Evolutionary conservation across 2,113 vertebrate genomes (phyloP).

Genomic region (Entelurus aequoreus): DNA sequence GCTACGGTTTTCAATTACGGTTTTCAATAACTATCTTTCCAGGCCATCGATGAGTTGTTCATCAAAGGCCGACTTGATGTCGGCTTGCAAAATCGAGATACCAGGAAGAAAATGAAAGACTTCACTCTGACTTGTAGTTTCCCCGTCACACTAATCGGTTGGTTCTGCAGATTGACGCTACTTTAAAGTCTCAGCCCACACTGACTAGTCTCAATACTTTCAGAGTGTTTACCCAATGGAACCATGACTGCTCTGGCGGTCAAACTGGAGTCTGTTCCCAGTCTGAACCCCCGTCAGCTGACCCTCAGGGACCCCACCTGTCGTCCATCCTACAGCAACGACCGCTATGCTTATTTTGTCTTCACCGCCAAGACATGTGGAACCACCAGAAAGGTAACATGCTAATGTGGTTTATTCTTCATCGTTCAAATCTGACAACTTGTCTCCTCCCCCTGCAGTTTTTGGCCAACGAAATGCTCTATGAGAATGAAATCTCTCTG

Average conservation of each 20-base stretch:
- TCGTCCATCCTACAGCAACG: conserved; percentile 54
- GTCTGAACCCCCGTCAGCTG: conserved; percentile 45
- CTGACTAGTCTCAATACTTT: background rate
- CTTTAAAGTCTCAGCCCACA: fast-evolving
- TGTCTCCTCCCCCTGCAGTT: conserved; percentile 45
- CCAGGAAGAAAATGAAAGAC: conserved; percentile 12
- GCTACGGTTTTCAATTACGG: background rate
- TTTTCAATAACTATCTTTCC: background rate
- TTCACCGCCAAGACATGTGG: conserved; percentile 66
- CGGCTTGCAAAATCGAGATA: conserved; percentile 26
- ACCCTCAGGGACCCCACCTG: conserved; percentile 60
- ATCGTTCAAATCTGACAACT: background rate
- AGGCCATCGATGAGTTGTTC: conserved; percentile 40
- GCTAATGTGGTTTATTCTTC: fast-evolving
- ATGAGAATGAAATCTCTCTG: conserved; percentile 66
- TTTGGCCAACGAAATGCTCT: conserved; percentile 51
- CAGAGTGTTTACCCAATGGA: conserved; percentile 70
- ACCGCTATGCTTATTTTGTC: conserved; percentile 57
- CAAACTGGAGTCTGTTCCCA: conserved; percentile 59
- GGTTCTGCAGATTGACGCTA: background rate
- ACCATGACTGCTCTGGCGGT: conserved; percentile 61
- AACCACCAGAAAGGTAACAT: conserved; percentile 59
- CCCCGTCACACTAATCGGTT: conserved; percentile 40
- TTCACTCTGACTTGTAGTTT: conserved; percentile 59
- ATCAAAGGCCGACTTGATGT: conserved; percentile 52